A percentile compares a stretch with the other conserved stretches of the same genome.
Evolutionary conservation across 2,113 vertebrate species (phyloP).

Genomic region (Campylomormyrus tamandua): DNA sequence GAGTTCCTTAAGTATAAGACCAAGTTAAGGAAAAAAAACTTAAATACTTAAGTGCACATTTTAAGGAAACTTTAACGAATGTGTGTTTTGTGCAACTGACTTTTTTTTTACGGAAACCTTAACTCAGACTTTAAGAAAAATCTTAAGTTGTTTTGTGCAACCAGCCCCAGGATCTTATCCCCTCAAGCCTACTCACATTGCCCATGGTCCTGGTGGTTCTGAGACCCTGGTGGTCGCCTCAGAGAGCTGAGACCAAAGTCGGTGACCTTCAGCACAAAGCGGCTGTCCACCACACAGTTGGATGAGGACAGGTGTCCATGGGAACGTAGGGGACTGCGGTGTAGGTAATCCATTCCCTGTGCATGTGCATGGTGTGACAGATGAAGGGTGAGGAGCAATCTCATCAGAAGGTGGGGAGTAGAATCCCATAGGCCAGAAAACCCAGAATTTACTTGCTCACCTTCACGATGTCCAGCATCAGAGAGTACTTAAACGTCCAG

Average conservation of each 20-base stretch:
- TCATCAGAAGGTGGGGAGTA: not conserved
- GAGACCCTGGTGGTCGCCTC: conserved; percentile 14
- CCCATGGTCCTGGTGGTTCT: not conserved
- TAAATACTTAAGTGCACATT: not conserved
- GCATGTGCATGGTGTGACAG: not conserved
- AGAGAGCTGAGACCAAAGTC: conserved; percentile 35
- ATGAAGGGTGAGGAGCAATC: not conserved
- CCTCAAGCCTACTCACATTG: conserved; percentile 3
- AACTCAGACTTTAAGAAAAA: not conserved
- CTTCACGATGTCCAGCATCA: conserved; percentile 42
- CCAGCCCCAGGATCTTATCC: not conserved
- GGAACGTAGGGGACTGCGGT: not conserved
- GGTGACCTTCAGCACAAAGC: conserved; percentile 43
- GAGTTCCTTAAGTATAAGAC: not conserved
- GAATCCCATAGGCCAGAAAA: not conserved
- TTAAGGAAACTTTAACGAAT: not conserved
- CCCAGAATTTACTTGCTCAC: conserved; percentile 13
- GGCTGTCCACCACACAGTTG: conserved; percentile 46
- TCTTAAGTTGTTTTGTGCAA: not conserved
- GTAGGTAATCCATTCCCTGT: not conserved
- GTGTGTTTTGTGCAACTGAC: not conserved
- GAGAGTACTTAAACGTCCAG: conserved; percentile 41
- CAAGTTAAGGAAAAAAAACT: not conserved
- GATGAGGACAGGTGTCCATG: conserved; percentile 36
- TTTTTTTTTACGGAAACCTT: not conserved